Base-by-base conservation (phyloP, 2,888 invertebrate genomes). In the Cybosia mesomella region DNA sequence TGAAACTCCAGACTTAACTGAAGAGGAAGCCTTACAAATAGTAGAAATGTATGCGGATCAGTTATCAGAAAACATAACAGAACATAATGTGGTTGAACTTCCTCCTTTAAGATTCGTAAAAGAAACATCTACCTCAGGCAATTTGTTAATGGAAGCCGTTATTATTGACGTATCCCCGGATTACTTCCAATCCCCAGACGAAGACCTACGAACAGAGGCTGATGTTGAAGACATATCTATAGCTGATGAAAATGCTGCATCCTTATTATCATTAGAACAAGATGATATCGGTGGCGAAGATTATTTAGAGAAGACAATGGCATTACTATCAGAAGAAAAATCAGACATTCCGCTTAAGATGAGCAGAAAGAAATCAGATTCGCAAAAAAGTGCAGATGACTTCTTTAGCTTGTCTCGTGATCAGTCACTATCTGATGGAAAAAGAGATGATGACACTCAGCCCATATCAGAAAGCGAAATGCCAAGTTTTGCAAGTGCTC, bases 41-140 rank as follows among this genome's bases (percentile, higher is more conserved):
- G 97, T 98, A 0, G 98, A 98, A 95, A 98, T 98, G 98, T 98
- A 98, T 85, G 98, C 98, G 0, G 98, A 98, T 87, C 98, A 98
- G 90, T 95, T 98, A 68, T 98, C 98, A 0, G 98, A 98, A 92
- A 97, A 98, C 86, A 97, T 98, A 64, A 92, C 96, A 85, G 98
- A 98, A 89, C 98, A 98, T 80, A 98, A 98, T 87, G 96, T 98
- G 3, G 97, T 98, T 1, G 98, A 98, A 87, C 90, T 98, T 22
- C 98, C 98, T 32, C 98, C 98, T 3, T 92, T 98, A 81, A 95
- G 98, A 73, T 98, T 98, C 89, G 97, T 98, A 0, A 98, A 98
- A 89, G 98, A 98, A 94, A 97, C 98, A 0, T 98, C 98, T 0
- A 98, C 97, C 11, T 98, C 98, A 0, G 98, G 98, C 8, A 98